Percentiles rank a stretch among this genome's conserved stretches.
These are phyloP conservation scores for Troglohyphantes excavatus DNA, from an alignment of 2,888 invertebrate species.

Conservation along the genomic window DNA sequence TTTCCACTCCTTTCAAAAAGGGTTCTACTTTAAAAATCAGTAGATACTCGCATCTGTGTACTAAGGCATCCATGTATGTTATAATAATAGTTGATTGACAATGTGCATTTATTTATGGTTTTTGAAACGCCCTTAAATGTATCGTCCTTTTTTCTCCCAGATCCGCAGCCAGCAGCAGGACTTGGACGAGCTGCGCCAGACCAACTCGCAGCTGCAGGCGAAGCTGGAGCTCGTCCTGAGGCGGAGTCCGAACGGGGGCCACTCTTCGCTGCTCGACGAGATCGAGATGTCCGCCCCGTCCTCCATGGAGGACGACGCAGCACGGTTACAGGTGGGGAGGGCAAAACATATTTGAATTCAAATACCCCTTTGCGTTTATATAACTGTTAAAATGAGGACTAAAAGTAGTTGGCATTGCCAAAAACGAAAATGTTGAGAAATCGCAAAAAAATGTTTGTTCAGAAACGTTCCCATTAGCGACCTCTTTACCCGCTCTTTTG, in stretches of 20 bases:
- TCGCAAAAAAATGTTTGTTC: too few relatives aligned
- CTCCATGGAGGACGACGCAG: slow-evolving; percentile 79
- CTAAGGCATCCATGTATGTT: too few relatives aligned
- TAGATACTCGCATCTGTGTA: too few relatives aligned
- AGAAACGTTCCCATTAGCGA: too few relatives aligned
- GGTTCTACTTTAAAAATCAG: too few relatives aligned
- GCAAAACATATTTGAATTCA: not conserved
- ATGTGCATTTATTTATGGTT: too few relatives aligned
- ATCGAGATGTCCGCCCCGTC: slow-evolving; percentile 86
- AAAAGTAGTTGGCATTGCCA: not conserved
- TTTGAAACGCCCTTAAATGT: too few relatives aligned
- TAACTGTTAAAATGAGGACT: not conserved
- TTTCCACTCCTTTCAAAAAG: too few relatives aligned
- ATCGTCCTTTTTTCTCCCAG: slow-evolving; percentile 81
- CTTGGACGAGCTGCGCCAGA: slow-evolving; percentile 88
- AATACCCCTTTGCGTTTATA: not conserved
- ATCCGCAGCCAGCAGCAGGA: slow-evolving; percentile 84
- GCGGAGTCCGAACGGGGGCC: slow-evolving; percentile 81
- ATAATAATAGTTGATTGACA: too few relatives aligned
- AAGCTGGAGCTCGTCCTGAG: slow-evolving; percentile 86
- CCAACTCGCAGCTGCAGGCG: slow-evolving; percentile 88
- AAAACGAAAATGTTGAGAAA: too few relatives aligned
- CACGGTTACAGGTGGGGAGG: slow-evolving; percentile 62
- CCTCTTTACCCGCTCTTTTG: too few relatives aligned
- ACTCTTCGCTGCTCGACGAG: slow-evolving; percentile 92